Conservation (phyloP, 2,797 vertebrate species). For the Takifugu ocellatus region DNA sequence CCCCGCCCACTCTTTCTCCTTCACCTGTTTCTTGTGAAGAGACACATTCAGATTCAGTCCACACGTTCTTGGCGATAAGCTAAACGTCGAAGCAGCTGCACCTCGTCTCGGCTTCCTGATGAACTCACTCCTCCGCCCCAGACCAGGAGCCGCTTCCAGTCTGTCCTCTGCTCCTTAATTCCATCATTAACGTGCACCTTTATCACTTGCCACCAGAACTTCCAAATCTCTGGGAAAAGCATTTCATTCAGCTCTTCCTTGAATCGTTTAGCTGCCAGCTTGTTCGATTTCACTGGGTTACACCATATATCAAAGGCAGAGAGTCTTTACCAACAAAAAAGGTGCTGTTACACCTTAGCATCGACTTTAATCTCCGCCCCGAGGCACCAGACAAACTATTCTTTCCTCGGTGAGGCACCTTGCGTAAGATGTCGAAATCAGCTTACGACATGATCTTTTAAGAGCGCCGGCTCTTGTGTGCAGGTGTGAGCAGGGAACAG, state of each 20-base stretch:
- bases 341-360: conserved; percentile 64
- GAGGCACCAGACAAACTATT: conserved; percentile 51
- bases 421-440: conserved; percentile 68
- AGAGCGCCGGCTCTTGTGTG: conserved; percentile 49
- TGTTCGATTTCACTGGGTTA: conserved; percentile 71
- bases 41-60: background rate
- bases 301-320: conserved; percentile 65
- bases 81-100: too few species aligned
- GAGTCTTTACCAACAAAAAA: conserved; percentile 60
- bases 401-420: conserved; percentile 56
- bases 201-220: conserved; percentile 32
- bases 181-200: too few species aligned
- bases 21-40: too few species aligned
- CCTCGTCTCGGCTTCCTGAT: background rate
- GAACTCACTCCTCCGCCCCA: background rate
- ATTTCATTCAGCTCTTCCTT: conserved; percentile 37
- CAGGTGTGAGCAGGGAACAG: conserved; percentile 17
- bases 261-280: conserved; percentile 52
- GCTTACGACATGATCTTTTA: conserved; percentile 70
- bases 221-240: conserved; percentile 54
- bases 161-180: too few species aligned
- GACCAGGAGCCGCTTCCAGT: too few species aligned
- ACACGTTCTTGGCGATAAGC: too few species aligned
- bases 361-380: conserved; percentile 62
- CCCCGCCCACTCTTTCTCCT: conserved; percentile 5